phyloP scores from a whole-genome alignment of 2,113 vertebrate species.

The Benitochromis conjunctus region DNA sequence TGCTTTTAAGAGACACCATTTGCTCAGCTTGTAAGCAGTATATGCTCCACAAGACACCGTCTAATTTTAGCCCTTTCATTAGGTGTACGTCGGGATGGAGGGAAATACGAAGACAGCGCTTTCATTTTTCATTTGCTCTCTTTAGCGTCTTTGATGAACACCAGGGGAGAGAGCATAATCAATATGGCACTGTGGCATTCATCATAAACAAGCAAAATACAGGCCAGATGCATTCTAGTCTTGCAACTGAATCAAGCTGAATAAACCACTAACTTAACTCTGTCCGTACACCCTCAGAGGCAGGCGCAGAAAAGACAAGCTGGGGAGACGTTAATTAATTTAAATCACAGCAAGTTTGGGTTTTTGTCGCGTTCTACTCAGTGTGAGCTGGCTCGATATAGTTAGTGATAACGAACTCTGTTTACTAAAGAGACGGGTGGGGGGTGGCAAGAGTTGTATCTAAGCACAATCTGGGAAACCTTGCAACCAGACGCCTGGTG shows the following conservation, averaged over 20 bases:
- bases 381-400: constrained; percentile 33
- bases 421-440: constrained; percentile 16
- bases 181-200: constrained; percentile 66
- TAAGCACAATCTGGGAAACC: constrained; percentile 54
- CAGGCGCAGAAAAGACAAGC: constrained; percentile 15
- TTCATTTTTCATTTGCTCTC: constrained; percentile 74
- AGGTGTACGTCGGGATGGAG: constrained; percentile 15
- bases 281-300: constrained; percentile 22
- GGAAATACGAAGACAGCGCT: constrained; percentile 29
- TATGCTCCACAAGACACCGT: constrained; percentile 18
- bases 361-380: constrained; percentile 41
- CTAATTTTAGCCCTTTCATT: constrained; percentile 70
- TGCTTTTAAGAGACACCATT: constrained; percentile 37
- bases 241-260: constrained; percentile 22
- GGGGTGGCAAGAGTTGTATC: constrained; percentile 7
- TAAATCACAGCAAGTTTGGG: constrained; percentile 44
- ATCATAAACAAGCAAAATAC: constrained; percentile 63
- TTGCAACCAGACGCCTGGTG: constrained; percentile 22
- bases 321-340: constrained; percentile 52
- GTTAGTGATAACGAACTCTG: constrained; percentile 41
- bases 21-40: constrained; percentile 3
- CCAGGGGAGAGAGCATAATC: constrained; percentile 62
- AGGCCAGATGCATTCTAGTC: constrained; percentile 12
- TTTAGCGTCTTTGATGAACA: constrained; percentile 64
- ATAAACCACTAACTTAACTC: constrained; percentile 60